phyloP scores from a whole-genome alignment of 2,888 invertebrate genomes.

The Clusia tigrina region DNA sequence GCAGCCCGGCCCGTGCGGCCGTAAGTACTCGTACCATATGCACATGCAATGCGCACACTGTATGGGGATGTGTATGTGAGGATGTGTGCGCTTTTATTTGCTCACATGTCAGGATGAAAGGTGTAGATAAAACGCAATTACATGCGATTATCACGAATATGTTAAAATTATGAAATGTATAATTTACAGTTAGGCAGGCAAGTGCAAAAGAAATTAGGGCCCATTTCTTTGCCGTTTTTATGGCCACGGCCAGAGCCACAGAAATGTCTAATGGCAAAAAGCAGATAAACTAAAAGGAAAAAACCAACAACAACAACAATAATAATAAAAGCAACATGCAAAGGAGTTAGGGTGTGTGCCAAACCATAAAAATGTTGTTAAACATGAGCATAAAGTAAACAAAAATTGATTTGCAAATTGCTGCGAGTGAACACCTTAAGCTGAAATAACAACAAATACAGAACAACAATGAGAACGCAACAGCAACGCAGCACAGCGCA shows the following conservation, averaged over 20 bases:
- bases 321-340: constrained; percentile 3
- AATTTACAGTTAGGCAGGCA: constrained; percentile 59
- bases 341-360: constrained; percentile 56
- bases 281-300: too few species aligned
- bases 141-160: constrained; percentile 60
- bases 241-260: constrained; percentile 1
- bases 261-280: too few species aligned
- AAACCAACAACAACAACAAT: not conserved
- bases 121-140: constrained; percentile 63
- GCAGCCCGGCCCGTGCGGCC: too few species aligned
- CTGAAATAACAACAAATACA: not conserved
- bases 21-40: too few species aligned
- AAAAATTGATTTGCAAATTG: constrained; percentile 61
- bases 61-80: not conserved
- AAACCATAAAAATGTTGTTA: constrained; percentile 62
- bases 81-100: constrained; percentile 47
- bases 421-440: constrained; percentile 32
- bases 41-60: not conserved
- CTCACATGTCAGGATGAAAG: constrained; percentile 61
- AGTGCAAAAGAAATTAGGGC: constrained; percentile 12
- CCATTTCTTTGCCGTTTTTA: constrained; percentile 13
- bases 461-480: not conserved
- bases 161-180: constrained; percentile 60
- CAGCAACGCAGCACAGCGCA: not conserved
- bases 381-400: constrained; percentile 54